Conservation (phyloP, 2,888 invertebrate species). For the Polydrusus cervinus region DNA sequence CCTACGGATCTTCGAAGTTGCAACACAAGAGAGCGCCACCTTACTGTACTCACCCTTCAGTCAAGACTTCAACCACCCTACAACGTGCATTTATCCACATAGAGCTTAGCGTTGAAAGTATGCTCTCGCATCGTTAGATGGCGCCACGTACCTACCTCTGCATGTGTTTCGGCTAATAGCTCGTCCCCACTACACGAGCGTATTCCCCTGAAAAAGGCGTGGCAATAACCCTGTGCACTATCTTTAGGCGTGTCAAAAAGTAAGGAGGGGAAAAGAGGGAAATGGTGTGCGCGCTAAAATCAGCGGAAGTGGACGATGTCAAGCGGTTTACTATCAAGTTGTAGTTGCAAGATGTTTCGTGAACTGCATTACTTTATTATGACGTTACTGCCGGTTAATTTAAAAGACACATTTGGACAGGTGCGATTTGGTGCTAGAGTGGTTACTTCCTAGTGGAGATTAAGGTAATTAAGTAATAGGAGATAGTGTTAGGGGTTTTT, state of each 20-base stretch:
- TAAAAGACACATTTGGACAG: slow-evolving; percentile 20
- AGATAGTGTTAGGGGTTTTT: slow-evolving; percentile 14
- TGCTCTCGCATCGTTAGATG: slow-evolving; percentile 24
- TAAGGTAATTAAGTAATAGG: slow-evolving; percentile 35
- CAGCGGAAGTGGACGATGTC: slow-evolving; percentile 46
- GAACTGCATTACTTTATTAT: slow-evolving; percentile 35
- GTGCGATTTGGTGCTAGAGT: slow-evolving; percentile 23
- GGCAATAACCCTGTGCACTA: slow-evolving; percentile 31
- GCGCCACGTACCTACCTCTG: slow-evolving; percentile 10
- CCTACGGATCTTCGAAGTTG: background rate
- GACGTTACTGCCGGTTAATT: slow-evolving; percentile 25
- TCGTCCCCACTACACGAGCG: slow-evolving; percentile 20
- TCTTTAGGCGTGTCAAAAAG: slow-evolving; percentile 49
- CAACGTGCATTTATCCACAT: slow-evolving; percentile 48
- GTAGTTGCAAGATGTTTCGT: slow-evolving; percentile 37
- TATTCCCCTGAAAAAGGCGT: slow-evolving; percentile 47
- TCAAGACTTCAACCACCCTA: slow-evolving; percentile 29
- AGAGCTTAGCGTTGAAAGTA: background rate
- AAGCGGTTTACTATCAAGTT: slow-evolving; percentile 44
- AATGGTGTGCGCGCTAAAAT: slow-evolving; percentile 38
- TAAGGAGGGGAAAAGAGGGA: slow-evolving; percentile 21
- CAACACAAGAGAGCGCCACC: slow-evolving; percentile 40
- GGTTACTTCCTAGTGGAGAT: slow-evolving; percentile 16
- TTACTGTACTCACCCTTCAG: slow-evolving; percentile 25
- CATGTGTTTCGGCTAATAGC: background rate